Evolutionary conservation across 2,113 vertebrate species (phyloP), one percentile per base, ranked within the genome.

Genomic region (Calcarius ornatus): DNA sequence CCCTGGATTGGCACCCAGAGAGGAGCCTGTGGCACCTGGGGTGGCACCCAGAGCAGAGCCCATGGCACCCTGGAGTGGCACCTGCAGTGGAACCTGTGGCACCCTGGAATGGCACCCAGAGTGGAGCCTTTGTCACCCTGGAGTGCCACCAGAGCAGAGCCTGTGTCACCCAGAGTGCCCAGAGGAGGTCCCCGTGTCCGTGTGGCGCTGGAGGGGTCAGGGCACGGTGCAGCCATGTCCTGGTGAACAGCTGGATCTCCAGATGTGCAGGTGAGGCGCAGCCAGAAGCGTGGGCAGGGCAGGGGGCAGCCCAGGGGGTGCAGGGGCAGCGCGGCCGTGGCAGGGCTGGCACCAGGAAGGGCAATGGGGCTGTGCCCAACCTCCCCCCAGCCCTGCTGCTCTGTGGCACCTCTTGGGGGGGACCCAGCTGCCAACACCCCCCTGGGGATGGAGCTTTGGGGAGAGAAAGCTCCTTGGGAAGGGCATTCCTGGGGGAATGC

Each of bases 311-410:
- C 88, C 70, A 3, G 53, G 81, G 76, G 38, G 94, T 20, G 21
- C 79, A 35, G 84, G 85, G 97, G 84, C 19, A 92, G 90, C 35
- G 45, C 88, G 86, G 88, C 94, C 42, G 54, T 61, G 87, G 97
- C 95, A 95, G 96, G 95, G 95, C 77, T 72, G 88, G 96, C 92
- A 95, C 95, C 35, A 95, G 95, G 86, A 81, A 59, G 96, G 96
- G 92, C 24, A 95, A 85, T 1, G 5, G 61, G 51, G 23, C 71
- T 5, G 3, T 40, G 19, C 64, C 73, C 11, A 7, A 42, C 25
- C 9, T 80, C 61, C n/a, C 38, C 60, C 61, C 3, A 0, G 38
- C 68, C 73, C 42, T 2, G 0, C 91, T 59, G 89, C 91, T 38
- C 92, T 60, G 48, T 2, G 28, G 54, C 95, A 94, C 92, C 96